These are phyloP conservation scores for Echinometra lucunter DNA, from an alignment of 53 echinoderm and acorn worm species.

Conservation along the genomic window DNA sequence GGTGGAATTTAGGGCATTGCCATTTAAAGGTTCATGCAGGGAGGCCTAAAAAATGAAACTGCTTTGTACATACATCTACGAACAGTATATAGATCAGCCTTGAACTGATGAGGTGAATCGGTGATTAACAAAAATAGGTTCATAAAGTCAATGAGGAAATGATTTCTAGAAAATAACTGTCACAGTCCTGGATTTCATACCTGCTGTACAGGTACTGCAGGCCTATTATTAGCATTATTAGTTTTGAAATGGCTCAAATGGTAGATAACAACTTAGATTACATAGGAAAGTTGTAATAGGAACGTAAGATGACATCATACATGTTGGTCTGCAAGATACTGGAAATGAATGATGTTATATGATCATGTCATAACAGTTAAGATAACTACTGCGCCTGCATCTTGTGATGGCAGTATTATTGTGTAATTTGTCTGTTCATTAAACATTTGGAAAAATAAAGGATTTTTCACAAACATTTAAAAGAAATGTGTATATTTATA, in stretches of 20 bases:
- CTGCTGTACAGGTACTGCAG: background rate
- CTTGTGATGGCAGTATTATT: too few relatives aligned
- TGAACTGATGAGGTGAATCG: background rate
- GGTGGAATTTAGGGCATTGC: background rate
- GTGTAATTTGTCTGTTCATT: too few relatives aligned
- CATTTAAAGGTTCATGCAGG: background rate
- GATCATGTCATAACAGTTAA: background rate
- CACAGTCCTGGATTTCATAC: background rate
- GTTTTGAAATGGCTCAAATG: slow-evolving; percentile 9
- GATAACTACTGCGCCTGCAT: too few relatives aligned
- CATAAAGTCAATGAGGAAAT: slow-evolving; percentile 25
- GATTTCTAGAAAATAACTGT: background rate
- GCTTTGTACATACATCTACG: background rate
- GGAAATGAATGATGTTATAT: background rate
- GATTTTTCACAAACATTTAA: too few relatives aligned
- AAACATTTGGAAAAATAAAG: too few relatives aligned
- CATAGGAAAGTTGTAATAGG: background rate
- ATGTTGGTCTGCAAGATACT: background rate
- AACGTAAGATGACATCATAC: background rate
- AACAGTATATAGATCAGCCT: background rate
- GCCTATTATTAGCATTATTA: background rate
- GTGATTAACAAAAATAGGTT: background rate
- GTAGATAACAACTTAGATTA: background rate
- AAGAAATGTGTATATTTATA: too few relatives aligned
- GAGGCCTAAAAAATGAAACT: background rate